Conservation (phyloP, 1,140 invertebrate species). For the Amphibalanus amphitrite region DNA sequence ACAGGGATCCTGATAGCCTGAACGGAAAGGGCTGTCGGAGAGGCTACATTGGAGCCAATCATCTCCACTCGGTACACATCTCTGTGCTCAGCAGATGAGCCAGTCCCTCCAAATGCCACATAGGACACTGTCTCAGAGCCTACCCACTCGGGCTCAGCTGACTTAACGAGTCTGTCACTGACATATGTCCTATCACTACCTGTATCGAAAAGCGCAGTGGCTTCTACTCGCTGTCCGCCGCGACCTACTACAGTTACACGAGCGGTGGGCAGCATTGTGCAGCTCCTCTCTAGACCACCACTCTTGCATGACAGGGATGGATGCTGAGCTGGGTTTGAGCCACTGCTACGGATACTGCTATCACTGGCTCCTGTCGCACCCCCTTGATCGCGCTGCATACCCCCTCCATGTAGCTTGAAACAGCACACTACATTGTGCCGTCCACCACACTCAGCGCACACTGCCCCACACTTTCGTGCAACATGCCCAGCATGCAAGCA, state of each 20-base stretch:
- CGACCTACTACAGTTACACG: neutral
- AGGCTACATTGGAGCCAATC: neutral
- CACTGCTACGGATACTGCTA: neutral
- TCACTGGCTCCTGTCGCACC: neutral
- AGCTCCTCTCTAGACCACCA: neutral
- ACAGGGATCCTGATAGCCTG: neutral
- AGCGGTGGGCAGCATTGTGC: neutral
- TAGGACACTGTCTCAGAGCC: neutral
- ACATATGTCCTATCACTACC: neutral
- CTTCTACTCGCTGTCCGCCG: neutral
- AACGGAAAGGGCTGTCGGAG: neutral
- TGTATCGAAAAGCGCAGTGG: neutral
- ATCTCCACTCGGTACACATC: neutral
- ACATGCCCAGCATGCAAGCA: neutral
- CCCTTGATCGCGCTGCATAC: neutral
- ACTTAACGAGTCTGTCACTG: neutral
- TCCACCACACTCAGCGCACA: neutral
- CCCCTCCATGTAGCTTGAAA: neutral
- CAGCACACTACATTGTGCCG: neutral
- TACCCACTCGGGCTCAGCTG: neutral
- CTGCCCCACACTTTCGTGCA: neutral
- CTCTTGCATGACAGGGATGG: neutral
- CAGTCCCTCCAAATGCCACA: neutral
- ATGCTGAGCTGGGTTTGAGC: neutral
- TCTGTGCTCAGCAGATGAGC: neutral